Evolutionary conservation across 2,113 vertebrate genomes (phyloP), one percentile per base, ranked within the genome.

Genomic region (Saimiri boliviensis): DNA sequence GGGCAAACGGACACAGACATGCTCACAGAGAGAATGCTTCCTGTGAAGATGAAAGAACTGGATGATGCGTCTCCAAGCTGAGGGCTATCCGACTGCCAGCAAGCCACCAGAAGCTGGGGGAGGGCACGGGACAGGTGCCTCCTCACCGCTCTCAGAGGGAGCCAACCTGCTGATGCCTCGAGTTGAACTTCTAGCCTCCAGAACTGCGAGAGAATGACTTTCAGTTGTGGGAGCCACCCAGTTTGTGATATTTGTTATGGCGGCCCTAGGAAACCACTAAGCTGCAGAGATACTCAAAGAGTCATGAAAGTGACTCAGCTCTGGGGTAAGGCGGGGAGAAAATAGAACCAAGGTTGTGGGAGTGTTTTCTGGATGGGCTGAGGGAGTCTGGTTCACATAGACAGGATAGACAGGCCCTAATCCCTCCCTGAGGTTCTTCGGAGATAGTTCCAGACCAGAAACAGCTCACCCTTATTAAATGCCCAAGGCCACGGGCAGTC

Each of bases 321-420:
- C 19, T 6, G 1, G 20, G 58, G 14, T 13, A 6, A 54, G 25
- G 14, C 3, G 1, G 66, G 60, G n/a, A 9, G 1, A 19, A 40
- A 1, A 25, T 0, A 17, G 19, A 58, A 45, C 19, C n/a, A 19
- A 80, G 79, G 17, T 1, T 6, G 1, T 4, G 2, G 30, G 23
- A 10, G 7, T 3, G 4, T 20, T 21, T 8, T 49, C 52, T 42
- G 40, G 27, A 30, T 2, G 21, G 68, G 14, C 6, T 10, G 2
- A 10, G 9, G 14, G 11, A 12, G 16, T 8, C 6, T 4, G 13
- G 40, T 23, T 58, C 52, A 19, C 8, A 47, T 47, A 47, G 45
- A 47, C 45, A 47, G 45, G 45, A 47, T 8, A 47, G 10, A 37
- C 2, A 37, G 19, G 14, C 45, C 80, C 40, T 25, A 9, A 4